phyloP scores from a whole-genome alignment of 2,888 invertebrate species.

The Callyntrura guangdongensis region DNA sequence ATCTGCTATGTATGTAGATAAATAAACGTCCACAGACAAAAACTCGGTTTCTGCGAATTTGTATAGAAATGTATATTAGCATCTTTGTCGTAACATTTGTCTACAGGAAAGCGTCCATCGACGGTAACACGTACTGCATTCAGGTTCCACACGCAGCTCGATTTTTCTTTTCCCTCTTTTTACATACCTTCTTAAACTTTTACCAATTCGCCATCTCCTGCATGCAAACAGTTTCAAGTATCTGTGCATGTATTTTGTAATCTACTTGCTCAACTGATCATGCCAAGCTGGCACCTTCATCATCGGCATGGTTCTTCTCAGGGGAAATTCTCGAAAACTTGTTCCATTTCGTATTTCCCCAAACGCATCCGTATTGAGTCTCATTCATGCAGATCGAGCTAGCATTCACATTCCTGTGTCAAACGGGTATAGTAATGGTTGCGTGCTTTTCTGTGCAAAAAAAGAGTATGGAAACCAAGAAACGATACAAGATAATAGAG shows the following conservation, averaged over 20 bases:
- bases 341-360: slow-evolving; percentile 55
- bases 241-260: neutral
- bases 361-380: neutral
- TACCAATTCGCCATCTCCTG: neutral
- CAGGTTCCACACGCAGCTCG: neutral
- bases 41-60: neutral
- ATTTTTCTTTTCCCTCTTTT: neutral
- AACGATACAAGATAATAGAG: slow-evolving; percentile 21
- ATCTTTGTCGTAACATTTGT: neutral
- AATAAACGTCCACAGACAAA: neutral
- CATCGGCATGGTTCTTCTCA: slow-evolving; percentile 28
- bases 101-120: slow-evolving; percentile 1
- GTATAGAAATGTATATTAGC: neutral
- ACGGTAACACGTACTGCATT: neutral
- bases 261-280: slow-evolving; percentile 30
- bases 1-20: neutral
- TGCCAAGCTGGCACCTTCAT: slow-evolving; percentile 41
- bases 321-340: slow-evolving; percentile 70
- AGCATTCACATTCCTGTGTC: neutral
- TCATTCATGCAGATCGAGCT: neutral
- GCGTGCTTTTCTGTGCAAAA: neutral
- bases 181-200: neutral
- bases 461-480: neutral
- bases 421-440: neutral
- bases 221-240: neutral